phyloP scores from a whole-genome alignment of 1,140 invertebrate species.

The Bombus vancouverensis region DNA sequence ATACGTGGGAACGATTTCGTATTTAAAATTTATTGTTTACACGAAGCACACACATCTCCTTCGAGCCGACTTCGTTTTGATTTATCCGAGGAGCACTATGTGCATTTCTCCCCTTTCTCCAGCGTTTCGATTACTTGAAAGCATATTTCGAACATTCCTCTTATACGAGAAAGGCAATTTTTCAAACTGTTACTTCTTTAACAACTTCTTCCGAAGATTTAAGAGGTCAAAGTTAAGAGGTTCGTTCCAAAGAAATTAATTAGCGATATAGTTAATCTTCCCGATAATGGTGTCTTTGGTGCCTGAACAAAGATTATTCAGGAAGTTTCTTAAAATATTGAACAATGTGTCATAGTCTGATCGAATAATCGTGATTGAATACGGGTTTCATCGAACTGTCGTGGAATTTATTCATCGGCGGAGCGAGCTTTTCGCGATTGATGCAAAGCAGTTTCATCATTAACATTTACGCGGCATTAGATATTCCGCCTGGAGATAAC shows the following conservation, averaged over 20 bases:
- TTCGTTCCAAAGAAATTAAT: background rate
- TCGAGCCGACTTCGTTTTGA: background rate
- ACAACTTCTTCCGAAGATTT: background rate
- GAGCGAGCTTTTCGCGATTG: constrained; percentile 43
- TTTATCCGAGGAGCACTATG: background rate
- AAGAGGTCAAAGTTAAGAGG: background rate
- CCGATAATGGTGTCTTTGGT: background rate
- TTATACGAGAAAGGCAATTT: background rate
- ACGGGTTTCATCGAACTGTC: constrained; percentile 25
- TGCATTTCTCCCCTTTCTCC: no score
- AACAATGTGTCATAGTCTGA: background rate
- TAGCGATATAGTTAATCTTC: background rate
- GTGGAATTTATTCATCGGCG: constrained; percentile 31
- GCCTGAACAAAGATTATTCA: background rate
- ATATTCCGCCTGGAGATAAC: constrained; percentile 7
- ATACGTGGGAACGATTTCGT: background rate
- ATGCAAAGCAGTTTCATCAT: constrained; percentile 43
- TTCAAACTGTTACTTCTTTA: background rate
- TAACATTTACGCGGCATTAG: constrained; percentile 47
- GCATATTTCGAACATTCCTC: background rate
- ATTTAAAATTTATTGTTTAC: constrained; percentile 20
- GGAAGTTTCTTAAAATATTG: constrained; percentile 14
- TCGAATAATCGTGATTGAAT: constrained; percentile 8
- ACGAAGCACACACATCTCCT: background rate
- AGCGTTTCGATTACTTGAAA: background rate